Evolutionary conservation across 2,888 invertebrate species (phyloP), one percentile per base, ranked within the genome.

Genomic region (Calephelis perditalis): DNA sequence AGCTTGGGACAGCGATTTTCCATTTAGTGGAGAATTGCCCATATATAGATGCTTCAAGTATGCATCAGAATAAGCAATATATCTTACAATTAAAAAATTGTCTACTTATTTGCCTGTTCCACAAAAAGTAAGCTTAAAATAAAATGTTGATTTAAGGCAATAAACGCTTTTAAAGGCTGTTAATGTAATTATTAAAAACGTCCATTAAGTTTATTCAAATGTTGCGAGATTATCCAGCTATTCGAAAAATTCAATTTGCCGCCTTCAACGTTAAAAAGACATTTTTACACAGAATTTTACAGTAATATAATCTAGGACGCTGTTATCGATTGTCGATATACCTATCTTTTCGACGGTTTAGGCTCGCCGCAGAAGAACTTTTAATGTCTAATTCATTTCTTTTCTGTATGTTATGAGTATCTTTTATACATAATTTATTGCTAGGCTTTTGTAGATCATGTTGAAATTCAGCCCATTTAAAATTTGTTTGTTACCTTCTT

Each of bases 171-270:
- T 11, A 35, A 54, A 54, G 52, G 35, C 52, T n/a, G 35, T 54
- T 54, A 15, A 54, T 54, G n/a, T 36, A 54, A 54, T 54, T 54
- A 54, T 36, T 11, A 54, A 3, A 54, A 54, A 54, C 7, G 36
- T 36, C 36, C 11, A 54, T 54, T 11, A 36, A 54, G 11, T 54
- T 35, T 54, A 54, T 52, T 52, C 36, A 54, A 15, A 54, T 54
- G 7, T 54, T 54, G 35, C 36, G 54, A 52, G 6, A 35, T 52
- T 52, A 26, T 52, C 10, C 10, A 52, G 52, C 52, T 52, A 52
- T 52, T 52, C 35, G 52, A 52, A 26, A 52, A 52, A 52, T 52
- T 52, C 52, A 52, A 52, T 52, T 52, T 52, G 10, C 52, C 52
- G 35, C 52, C 52, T 10, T 35, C 52, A 35, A 52, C 35, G 52